Conservation (phyloP, 2,797 vertebrate species). For the Enteromius radiatus region DNA sequence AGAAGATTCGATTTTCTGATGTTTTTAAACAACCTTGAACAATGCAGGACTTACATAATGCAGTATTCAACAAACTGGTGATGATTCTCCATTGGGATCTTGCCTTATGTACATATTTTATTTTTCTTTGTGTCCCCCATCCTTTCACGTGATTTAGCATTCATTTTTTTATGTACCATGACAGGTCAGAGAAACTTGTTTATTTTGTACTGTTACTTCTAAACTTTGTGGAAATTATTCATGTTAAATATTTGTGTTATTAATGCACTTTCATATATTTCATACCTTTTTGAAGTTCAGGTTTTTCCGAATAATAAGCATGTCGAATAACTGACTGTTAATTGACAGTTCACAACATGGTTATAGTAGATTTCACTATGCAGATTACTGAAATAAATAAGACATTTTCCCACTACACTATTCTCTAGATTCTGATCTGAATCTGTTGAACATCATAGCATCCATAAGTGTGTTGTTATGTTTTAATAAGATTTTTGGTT, state of each 20-base stretch:
- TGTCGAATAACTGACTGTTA: not conserved
- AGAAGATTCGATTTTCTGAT: conserved; percentile 16
- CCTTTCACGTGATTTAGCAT: conserved; percentile 16
- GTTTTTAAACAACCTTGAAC: conserved; percentile 62
- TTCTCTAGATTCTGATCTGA: not conserved
- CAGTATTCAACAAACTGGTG: conserved; percentile 29
- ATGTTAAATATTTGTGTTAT: conserved; percentile 13
- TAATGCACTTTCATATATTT: not conserved
- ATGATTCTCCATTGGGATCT: conserved; percentile 21
- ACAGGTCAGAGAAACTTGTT: not conserved
- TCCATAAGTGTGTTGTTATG: not conserved
- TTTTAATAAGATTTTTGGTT: not conserved
- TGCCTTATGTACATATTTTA: conserved; percentile 19
- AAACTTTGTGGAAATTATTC: not conserved
- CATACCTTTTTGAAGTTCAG: conserved; percentile 1
- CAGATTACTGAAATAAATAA: conserved; percentile 34
- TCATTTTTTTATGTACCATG: not conserved
- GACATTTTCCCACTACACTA: not conserved
- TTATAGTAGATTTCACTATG: conserved; percentile 16
- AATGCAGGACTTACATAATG: conserved; percentile 62
- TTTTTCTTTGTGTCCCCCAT: not conserved
- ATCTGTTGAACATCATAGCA: not conserved
- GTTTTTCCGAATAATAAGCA: not conserved
- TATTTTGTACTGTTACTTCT: conserved; percentile 14
- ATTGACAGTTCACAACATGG: not conserved